Evolutionary conservation across 1,140 invertebrate genomes (phyloP).

Genomic region (Leptinotarsa undecemlineata): DNA sequence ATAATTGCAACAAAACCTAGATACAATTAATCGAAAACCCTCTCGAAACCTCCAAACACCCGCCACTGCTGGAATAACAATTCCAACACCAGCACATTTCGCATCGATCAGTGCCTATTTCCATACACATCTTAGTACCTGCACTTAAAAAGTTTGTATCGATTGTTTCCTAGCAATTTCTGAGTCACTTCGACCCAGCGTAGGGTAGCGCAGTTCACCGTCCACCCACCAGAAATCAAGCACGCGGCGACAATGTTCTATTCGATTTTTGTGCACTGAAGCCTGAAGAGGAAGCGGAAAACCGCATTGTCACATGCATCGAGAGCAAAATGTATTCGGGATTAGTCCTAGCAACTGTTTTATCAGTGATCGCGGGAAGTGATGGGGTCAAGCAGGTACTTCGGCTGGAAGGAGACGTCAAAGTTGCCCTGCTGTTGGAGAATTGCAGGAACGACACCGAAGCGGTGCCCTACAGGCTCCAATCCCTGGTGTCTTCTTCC

Average conservation of each 20-base stretch:
- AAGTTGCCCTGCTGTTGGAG: constrained; percentile 16
- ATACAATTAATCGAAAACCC: neutral
- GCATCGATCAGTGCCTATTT: constrained; percentile 26
- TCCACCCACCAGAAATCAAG: constrained; percentile 19
- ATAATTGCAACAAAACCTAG: no score
- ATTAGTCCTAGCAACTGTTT: neutral
- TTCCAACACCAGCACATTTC: constrained; percentile 5
- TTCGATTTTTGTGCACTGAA: constrained; percentile 40
- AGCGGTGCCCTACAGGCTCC: constrained; percentile 11
- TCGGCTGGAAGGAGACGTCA: constrained; percentile 20
- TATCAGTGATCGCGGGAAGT: neutral
- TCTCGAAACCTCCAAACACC: neutral
- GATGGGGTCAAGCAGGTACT: neutral
- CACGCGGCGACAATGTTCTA: constrained; percentile 36
- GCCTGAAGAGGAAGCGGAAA: constrained; percentile 43
- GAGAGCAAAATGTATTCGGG: constrained; percentile 6
- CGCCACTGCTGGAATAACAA: constrained; percentile 14
- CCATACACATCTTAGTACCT: constrained; percentile 28
- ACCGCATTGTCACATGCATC: constrained; percentile 8
- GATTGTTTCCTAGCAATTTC: constrained; percentile 47
- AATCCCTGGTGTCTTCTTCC: constrained; percentile 37
- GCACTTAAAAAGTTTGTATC: constrained; percentile 42
- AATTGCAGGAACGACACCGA: constrained; percentile 16
- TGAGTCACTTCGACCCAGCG: constrained; percentile 37
- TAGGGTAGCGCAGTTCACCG: constrained; percentile 27